Base-by-base conservation (phyloP, 2,113 vertebrate species). In the Tenrec ecaudatus region DNA sequence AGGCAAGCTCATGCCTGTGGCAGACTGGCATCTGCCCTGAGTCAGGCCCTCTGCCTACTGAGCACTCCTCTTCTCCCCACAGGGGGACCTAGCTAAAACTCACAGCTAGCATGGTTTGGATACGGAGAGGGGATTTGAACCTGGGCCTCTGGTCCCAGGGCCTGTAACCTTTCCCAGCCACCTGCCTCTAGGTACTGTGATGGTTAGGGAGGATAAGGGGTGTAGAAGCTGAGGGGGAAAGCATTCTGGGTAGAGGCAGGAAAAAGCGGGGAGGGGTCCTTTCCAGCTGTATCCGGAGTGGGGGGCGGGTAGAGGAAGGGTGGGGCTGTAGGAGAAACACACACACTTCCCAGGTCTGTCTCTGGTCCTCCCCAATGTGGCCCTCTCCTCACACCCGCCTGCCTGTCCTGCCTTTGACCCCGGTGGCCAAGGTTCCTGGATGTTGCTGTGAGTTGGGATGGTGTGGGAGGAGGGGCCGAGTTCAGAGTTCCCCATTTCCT, bases 11-110 rank as follows among this genome's bases (percentile, higher is more conserved):
- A 27, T 2, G 6, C n/a, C 14, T n/a, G 69, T 71, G 8, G 57
- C 43, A 29, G 0, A 2, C 22, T 14, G 0, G 60, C 7, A 31
- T 31, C 33, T n/a, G 23, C 2, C 0, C 66, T 2, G 60, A 40
- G 33, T 27, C 38, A 71, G 2, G 31, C 6, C 58, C 19, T 14
- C 7, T 29, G 38, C 8, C 6, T 6, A n/a, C 27, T 6, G 14
- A 84, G 71, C 33, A 3, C 40, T 36, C 8, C 47, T 38, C 23
- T 1, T 60, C 31, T 38, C 43, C 23, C 6, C 38, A 6, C 27
- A 25, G 10, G 1, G 1, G 20, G 68, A 11, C 57, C 14, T 76
- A 82, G 58, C 69, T 4, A 23, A 73, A 77, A 27, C 43, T 14
- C 60, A 36, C 15, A 31, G 77, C n/a, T 68, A 71, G 88, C 33